Evolutionary conservation across 2,797 vertebrate genomes (phyloP).

Genomic region (Phoxinus dragarum): DNA sequence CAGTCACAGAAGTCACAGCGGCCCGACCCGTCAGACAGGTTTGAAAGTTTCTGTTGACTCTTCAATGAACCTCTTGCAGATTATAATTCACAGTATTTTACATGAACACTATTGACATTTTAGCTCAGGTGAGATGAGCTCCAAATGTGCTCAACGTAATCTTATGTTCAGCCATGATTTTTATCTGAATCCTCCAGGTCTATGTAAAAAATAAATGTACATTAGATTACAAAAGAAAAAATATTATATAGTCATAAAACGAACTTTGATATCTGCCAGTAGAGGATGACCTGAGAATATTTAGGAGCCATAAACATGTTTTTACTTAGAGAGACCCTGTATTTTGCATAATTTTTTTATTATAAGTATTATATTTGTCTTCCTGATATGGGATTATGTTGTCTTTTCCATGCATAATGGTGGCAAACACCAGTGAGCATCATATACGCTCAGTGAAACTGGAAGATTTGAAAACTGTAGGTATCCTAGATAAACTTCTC

Average conservation of each 20-base stretch:
- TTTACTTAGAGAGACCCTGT: not conserved
- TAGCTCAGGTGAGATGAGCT: slow-evolving; percentile 5
- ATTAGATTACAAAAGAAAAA: not conserved
- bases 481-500: not conserved
- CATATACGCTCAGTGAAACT: not conserved
- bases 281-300: not conserved
- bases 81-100: not conserved
- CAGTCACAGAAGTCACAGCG: slow-evolving; percentile 58
- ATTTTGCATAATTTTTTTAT: not conserved
- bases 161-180: not conserved
- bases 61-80: not conserved
- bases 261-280: not conserved
- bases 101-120: not conserved
- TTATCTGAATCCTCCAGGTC: no score
- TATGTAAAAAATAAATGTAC: not conserved
- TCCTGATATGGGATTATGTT: not conserved
- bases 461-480: not conserved
- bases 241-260: not conserved
- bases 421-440: not conserved
- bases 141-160: not conserved
- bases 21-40: slow-evolving; percentile 69
- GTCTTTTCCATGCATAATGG: not conserved
- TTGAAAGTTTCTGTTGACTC: slow-evolving; percentile 77
- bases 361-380: not conserved
- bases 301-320: not conserved